Conservation (phyloP, 2,113 vertebrate genomes). For the Scatophagus argus region DNA sequence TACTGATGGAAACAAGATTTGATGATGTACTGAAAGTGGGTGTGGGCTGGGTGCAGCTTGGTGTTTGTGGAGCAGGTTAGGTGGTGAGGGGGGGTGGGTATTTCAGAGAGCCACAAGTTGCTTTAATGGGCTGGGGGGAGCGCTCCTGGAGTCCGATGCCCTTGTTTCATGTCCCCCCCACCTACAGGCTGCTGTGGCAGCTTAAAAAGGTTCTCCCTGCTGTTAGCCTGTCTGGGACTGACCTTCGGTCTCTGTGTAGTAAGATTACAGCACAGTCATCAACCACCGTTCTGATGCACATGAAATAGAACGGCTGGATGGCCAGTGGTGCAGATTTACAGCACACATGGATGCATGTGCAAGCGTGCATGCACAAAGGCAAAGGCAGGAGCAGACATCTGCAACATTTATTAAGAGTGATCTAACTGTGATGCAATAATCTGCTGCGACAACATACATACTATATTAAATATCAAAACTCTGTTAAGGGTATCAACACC, state of each 20-base stretch:
- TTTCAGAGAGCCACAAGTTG: conserved; percentile 50
- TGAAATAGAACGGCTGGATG: conserved; percentile 67
- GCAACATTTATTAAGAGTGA: not conserved
- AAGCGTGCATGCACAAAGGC: conserved; percentile 36
- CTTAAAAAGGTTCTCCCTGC: conserved; percentile 78
- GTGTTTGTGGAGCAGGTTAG: conserved; percentile 7
- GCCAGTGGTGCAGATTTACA: conserved; percentile 17
- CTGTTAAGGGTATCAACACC: not conserved
- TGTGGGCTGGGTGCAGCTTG: not conserved
- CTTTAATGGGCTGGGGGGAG: conserved; percentile 59
- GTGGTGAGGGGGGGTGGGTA: not conserved
- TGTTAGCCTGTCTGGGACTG: conserved; percentile 71
- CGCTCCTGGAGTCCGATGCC: conserved; percentile 43
- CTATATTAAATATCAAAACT: not conserved
- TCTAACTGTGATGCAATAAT: not conserved
- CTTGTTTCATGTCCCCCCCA: conserved; percentile 76
- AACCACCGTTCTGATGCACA: conserved; percentile 63
- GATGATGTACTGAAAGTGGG: conserved; percentile 3
- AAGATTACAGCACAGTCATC: conserved; percentile 67
- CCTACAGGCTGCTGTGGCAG: conserved; percentile 46
- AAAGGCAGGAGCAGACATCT: conserved; percentile 24
- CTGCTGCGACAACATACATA: not conserved
- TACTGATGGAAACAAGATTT: not conserved
- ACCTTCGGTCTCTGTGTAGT: conserved; percentile 85
- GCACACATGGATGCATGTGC: conserved; percentile 40